Evolutionary conservation across 2,888 invertebrate genomes (phyloP), one percentile per base, ranked within the genome.

Genomic region (Spodoptera littoralis): DNA sequence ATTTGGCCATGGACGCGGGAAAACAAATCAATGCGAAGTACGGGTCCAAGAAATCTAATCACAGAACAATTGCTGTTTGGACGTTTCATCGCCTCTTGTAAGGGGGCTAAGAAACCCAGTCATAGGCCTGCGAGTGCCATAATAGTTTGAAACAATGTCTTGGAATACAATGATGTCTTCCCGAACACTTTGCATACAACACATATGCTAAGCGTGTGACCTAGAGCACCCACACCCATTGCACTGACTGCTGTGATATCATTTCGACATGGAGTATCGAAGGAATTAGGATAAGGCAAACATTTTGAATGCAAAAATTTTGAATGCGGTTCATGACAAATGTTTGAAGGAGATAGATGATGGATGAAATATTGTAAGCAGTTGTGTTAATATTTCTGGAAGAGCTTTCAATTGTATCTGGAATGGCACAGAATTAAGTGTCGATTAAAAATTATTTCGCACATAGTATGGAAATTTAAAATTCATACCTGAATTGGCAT

Each of bases 191-290:
- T 56, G 66, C 56, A 71, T 71, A 56, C 27, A 47, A 44, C 47
- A 45, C 55, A 36, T 56, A 71, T 70, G 66, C 45, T 48, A 60
- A 71, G 44, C 54, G 48, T 41, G 51, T 49, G 71, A 60, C 66
- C 71, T 60, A 70, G 66, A 58, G 70, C 54, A 60, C 70, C 71
- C 66, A 71, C 70, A 57, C 46, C 11, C 13, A 1, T 9, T 55
- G 57, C 57, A 60, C 60, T 45, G 56, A 47, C 71, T 58, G 60
- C 30, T 22, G 46, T 65, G 70, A 70, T 70, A 70, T 70, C 70
- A 70, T 65, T 36, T 43, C 46, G 0, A 64, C 70, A 12, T 11
- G 22, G 44, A 58, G 43, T 41, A 8, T 13, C 2, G 12, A 69
- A 70, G 30, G 2, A 3, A 58, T 0, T 12, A 12, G 8, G 55